These are phyloP conservation scores for Amphibalanus amphitrite DNA, from an alignment of 1,140 invertebrate species.

Conservation along the genomic window DNA sequence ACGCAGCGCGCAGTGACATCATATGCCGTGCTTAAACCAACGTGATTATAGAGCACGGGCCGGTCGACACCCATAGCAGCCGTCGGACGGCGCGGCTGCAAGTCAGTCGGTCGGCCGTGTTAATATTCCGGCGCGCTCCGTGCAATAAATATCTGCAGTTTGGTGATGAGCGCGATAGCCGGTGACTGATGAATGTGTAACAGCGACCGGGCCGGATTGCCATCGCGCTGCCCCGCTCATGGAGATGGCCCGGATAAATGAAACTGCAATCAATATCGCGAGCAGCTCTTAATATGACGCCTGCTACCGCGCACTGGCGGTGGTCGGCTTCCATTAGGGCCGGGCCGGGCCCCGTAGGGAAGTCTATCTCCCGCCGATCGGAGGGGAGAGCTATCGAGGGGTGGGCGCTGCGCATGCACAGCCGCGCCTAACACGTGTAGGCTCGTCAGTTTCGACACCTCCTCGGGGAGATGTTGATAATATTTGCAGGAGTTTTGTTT, in stretches of 20 bases:
- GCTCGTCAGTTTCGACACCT: neutral
- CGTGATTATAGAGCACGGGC: neutral
- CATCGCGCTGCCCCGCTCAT: neutral
- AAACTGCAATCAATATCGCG: neutral
- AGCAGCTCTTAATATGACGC: neutral
- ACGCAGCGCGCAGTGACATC: neutral
- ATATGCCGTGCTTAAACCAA: conserved; percentile 1
- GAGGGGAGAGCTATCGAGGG: too few relatives aligned
- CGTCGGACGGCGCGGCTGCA: neutral
- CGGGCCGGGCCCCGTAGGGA: neutral
- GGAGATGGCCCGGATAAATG: neutral
- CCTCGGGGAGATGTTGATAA: neutral
- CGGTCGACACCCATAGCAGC: neutral
- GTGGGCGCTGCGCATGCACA: too few relatives aligned
- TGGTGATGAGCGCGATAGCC: neutral
- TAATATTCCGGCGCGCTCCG: neutral
- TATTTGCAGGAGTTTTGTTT: neutral
- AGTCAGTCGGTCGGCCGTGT: neutral
- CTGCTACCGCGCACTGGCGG: neutral
- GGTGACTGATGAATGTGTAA: neutral
- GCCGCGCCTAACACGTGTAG: neutral
- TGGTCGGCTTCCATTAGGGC: neutral
- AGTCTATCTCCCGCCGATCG: neutral
- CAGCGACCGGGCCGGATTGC: neutral
- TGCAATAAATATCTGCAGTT: conserved; percentile 1